Percentiles rank a stretch among this genome's conserved stretches.
Conservation (phyloP, 2,797 vertebrate species). For the Luscinia luscinia region DNA sequence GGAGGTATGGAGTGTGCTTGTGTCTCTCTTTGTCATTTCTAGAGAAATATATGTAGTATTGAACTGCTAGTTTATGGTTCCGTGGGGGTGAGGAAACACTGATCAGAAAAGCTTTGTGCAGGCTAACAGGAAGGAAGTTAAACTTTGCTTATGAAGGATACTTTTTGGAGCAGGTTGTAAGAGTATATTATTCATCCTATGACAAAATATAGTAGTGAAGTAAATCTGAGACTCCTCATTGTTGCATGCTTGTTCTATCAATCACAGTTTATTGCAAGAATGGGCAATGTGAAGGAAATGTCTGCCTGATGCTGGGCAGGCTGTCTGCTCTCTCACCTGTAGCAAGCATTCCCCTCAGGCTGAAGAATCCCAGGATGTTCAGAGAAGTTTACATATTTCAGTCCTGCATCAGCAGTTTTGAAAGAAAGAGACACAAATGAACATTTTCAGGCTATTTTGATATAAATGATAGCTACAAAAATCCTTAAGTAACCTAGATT, state of each 20-base stretch:
- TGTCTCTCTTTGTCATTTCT: neutral
- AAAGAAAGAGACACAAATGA: neutral
- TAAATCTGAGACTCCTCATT: neutral
- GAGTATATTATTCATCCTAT: neutral
- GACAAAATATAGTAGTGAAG: neutral
- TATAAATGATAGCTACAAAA: neutral
- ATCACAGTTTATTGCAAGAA: neutral
- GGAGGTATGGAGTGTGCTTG: neutral
- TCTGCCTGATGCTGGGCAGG: neutral
- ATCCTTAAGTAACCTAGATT: neutral
- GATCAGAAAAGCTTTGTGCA: neutral
- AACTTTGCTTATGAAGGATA: neutral
- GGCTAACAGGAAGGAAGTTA: neutral
- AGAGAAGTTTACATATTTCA: neutral
- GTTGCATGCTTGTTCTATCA: neutral
- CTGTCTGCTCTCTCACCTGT: constrained; percentile 11
- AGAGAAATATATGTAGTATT: neutral
- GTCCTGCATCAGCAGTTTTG: neutral
- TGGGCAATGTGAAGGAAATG: neutral
- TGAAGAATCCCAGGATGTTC: neutral
- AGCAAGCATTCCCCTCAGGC: neutral
- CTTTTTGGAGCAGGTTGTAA: neutral
- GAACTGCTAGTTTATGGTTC: neutral
- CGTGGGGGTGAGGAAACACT: neutral
- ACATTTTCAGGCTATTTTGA: neutral